Evolutionary conservation across 35 echinoderm and acorn worm genomes (phyloP), one percentile per base, ranked within the genome.

Genomic region (Ophioderma brevispina): DNA sequence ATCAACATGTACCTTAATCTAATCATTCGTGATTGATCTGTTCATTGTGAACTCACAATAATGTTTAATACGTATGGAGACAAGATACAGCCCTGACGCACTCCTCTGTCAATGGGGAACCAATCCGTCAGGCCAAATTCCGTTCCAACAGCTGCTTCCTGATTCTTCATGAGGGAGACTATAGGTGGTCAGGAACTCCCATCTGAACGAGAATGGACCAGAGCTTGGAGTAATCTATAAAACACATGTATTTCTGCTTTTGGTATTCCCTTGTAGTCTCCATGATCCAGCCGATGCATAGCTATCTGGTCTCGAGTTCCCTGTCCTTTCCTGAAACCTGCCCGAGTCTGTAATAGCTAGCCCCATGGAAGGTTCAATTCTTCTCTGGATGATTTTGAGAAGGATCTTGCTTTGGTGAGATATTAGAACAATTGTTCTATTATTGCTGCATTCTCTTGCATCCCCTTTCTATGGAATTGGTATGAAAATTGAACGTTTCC

Each of bases 201-300:
- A 77, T 77, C 10, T 30, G 3, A 36, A 82, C 10, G 11, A 81
- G 23, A 37, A 81, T 81, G 3, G 23, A 5, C 80, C 18, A 81
- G 36, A 25, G 38, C 80, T 81, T 81, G 23, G 38, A 81, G 80
- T 81, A 81, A 37, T 81, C 80, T 13, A 81, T 81, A 40, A 81
- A 81, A 30, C 80, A 81, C 80, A 81, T 81, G 30, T 37, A 81
- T 81, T 36, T 13, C 38, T 35, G 80, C 80, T 81, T 81, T 30
- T 81, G 80, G 38, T 81, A 37, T 81, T 81, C 80, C 38, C 38
- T 81, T 37, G 80, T 36, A 40, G 80, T 81, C 80, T 81, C 80
- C 80, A 81, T 81, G 38, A 37, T 81, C 80, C 80, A 81, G 14
- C 38, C 11, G 18, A 81, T 37, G 38, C 38, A n/a, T 81, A 5